Conservation (phyloP, 1,140 invertebrate species). For the Ptiloglossa arizonensis region DNA sequence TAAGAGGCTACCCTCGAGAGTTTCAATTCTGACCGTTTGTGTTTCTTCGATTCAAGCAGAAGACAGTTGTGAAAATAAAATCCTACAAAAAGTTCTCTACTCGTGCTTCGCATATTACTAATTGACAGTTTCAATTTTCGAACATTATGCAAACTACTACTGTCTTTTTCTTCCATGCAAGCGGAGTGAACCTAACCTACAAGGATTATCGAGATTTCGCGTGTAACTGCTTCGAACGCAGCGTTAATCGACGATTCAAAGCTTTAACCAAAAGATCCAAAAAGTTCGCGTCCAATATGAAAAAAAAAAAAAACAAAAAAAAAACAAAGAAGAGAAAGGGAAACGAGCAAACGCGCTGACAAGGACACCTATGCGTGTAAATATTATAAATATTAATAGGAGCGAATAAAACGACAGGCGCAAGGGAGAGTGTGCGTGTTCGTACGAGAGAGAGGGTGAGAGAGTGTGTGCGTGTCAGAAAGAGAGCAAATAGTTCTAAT, state of each 20-base stretch:
- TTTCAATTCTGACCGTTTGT: too few species aligned
- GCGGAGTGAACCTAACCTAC: too few species aligned
- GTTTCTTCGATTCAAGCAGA: too few species aligned
- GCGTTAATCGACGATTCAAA: not conserved
- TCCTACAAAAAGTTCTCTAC: too few species aligned
- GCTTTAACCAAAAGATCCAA: slow-evolving; percentile 4
- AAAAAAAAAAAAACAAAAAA: not conserved
- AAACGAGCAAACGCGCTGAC: slow-evolving; percentile 39
- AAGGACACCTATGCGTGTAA: slow-evolving; percentile 44
- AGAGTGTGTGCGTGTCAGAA: not conserved
- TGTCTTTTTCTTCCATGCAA: too few species aligned
- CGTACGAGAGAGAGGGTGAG: not conserved
- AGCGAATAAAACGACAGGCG: slow-evolving; percentile 29
- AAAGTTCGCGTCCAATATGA: not conserved
- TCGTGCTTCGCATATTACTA: too few species aligned
- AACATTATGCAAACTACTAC: too few species aligned
- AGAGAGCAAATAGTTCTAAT: slow-evolving; percentile 52
- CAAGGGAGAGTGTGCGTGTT: not conserved
- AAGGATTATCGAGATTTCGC: too few species aligned
- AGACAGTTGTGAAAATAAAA: too few species aligned
- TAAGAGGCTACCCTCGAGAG: too few species aligned
- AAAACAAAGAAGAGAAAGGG: not conserved
- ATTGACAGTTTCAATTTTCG: too few species aligned
- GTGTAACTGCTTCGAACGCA: not conserved
- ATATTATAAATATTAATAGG: slow-evolving; percentile 51